These are phyloP conservation scores for Platyura marginata DNA, from an alignment of 1,140 invertebrate species.

Conservation along the genomic window DNA sequence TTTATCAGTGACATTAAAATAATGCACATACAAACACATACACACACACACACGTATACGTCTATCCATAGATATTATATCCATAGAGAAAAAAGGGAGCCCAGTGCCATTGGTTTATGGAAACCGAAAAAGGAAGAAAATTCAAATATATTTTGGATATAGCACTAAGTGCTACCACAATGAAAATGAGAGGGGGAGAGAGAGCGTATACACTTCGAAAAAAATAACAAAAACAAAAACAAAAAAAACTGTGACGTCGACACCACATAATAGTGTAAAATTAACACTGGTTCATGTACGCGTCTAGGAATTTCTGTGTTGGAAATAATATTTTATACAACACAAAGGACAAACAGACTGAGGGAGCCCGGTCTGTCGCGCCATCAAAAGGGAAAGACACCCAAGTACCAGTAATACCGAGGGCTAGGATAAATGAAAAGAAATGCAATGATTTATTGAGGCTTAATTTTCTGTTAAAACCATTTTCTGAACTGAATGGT, in stretches of 20 bases:
- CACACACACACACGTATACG: no score
- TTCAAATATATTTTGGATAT: not conserved
- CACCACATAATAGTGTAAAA: no score
- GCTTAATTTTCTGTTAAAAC: not conserved
- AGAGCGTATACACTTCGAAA: no score
- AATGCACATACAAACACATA: constrained; percentile 16
- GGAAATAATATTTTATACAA: not conserved
- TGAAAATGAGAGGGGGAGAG: no score
- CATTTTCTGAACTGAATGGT: not conserved
- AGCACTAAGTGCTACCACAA: no score
- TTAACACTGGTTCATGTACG: no score
- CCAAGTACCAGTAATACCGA: not conserved
- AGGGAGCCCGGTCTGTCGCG: not conserved
- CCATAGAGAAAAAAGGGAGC: not conserved
- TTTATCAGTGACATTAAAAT: constrained; percentile 27
- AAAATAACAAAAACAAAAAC: no score
- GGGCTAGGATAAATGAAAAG: not conserved
- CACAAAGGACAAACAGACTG: not conserved
- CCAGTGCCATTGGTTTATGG: not conserved
- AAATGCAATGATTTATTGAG: not conserved
- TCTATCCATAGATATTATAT: no score
- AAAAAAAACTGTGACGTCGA: no score
- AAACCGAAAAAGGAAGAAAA: not conserved
- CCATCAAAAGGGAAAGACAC: not conserved
- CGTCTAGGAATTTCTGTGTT: not conserved